These are phyloP conservation scores for Odocoileus hemionus DNA, from an alignment of 2,113 vertebrate species.

Conservation along the genomic window DNA sequence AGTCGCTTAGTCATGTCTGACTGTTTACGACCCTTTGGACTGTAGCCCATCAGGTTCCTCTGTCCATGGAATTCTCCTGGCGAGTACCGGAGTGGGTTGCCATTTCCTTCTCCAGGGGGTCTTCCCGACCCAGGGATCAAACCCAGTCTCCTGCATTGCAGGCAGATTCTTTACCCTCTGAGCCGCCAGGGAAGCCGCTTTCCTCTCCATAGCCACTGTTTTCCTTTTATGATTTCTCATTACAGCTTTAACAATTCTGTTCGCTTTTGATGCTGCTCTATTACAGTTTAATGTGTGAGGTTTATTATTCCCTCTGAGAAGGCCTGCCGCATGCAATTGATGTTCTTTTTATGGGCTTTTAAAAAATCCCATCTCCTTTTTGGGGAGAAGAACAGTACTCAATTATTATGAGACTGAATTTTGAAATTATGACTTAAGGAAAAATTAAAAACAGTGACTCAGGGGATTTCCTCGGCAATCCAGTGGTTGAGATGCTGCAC, in stretches of 20 bases:
- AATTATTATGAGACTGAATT: neutral
- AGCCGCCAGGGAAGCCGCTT: neutral
- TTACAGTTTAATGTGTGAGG: neutral
- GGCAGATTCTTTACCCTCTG: neutral
- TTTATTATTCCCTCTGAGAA: neutral
- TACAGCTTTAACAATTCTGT: neutral
- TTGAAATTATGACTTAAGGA: neutral
- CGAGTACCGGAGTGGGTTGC: neutral
- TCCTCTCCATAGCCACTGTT: neutral
- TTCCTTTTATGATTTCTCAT: neutral
- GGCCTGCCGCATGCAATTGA: too few species aligned
- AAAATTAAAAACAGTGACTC: neutral
- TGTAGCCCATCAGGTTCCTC: neutral
- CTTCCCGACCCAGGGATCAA: neutral
- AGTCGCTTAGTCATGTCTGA: neutral
- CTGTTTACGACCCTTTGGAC: neutral
- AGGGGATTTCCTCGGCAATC: neutral
- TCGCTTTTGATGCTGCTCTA: neutral
- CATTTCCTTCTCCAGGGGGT: neutral
- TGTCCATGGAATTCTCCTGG: neutral
- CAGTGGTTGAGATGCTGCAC: neutral
- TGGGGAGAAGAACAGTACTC: neutral
- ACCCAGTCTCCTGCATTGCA: neutral
- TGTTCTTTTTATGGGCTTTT: neutral
- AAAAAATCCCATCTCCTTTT: neutral